Evolutionary conservation across 2,113 vertebrate species (phyloP).

Genomic region (Menura novaehollandiae): DNA sequence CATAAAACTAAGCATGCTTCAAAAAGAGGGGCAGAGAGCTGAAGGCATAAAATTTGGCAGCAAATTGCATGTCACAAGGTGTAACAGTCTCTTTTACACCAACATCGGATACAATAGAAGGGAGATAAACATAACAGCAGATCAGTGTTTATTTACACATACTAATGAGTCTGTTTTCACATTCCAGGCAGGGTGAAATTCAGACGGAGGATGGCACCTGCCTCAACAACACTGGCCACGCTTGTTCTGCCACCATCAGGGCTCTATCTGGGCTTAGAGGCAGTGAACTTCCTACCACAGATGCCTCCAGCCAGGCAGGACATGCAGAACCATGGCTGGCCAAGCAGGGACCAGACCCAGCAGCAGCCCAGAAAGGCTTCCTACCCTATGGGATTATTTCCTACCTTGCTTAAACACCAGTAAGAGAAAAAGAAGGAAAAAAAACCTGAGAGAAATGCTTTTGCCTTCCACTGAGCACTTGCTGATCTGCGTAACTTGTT

Average conservation of each 20-base stretch:
- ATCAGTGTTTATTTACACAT: not conserved
- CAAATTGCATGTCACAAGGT: not conserved
- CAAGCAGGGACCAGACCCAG: not conserved
- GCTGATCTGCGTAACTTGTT: not conserved
- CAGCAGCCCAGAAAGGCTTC: not conserved
- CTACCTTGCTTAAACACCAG: not conserved
- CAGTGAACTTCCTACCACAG: not conserved
- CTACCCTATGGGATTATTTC: fast-evolving
- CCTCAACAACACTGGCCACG: not conserved
- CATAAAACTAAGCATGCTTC: not conserved
- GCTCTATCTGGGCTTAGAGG: not conserved
- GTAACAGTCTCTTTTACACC: not conserved
- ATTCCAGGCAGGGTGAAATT: not conserved
- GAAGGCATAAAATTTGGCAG: not conserved
- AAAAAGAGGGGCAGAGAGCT: not conserved
- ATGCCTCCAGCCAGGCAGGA: not conserved
- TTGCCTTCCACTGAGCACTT: not conserved
- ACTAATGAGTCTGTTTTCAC: slow-evolving; percentile 21
- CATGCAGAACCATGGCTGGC: fast-evolving
- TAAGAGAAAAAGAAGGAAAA: fast-evolving
- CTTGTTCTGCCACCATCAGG: not conserved
- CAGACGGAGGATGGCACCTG: not conserved
- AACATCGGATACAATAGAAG: not conserved
- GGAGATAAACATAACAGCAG: not conserved
- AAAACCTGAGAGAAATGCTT: not conserved